Base-by-base conservation (phyloP, 2,113 vertebrate species). In the Gadus macrocephalus region DNA sequence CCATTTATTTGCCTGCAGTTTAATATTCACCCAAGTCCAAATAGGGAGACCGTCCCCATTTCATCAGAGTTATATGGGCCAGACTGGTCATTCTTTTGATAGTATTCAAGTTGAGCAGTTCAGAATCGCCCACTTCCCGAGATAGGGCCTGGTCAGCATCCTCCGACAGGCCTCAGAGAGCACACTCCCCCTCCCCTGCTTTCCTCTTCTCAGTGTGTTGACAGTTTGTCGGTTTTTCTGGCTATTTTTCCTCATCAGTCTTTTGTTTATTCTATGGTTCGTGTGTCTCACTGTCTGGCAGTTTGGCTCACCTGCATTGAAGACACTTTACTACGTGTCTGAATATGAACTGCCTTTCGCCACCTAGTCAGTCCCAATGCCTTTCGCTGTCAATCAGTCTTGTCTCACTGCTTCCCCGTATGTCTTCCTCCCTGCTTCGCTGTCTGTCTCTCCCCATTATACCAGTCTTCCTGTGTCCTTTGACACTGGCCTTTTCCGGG, bases 11-110 rank as follows among this genome's bases (percentile, higher is more conserved):
- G 12, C 42, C 11, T 49, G 6, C 42, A 2, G 42, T 49, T 2
- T 49, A 49, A 49, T 49, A 2, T 9, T 49, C 2, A 49, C 42
- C 42, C 42, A 49, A 49, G 7, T 49, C 42, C 8, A 49, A 49
- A 49, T 49, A 49, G 42, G 42, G 42, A 14, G 42, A 14, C 42
- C 2, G 42, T 6, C 12, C 42, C 42, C 12, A 49, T 14, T 49
- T 49, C 9, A 49, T 49, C 42, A 49, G 42, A 20, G 20, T 49
- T 49, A 9, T 49, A 14, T 12, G 42, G 66, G 72, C 69, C 16
- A 0, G 61, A 56, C 15, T 42, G 66, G 4, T 68, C 83, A 82
- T 85, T 87, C 61, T 83, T 81, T 82, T 77, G 74, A 70, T 72
- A 22, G 38, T 25, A 60, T 64, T 0, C 2, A 56, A 28, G 42